A percentile compares a stretch with the other conserved stretches of the same genome.
These are phyloP conservation scores for Onychostruthus taczanowskii DNA, from an alignment of 2,113 vertebrate genomes.

Conservation along the genomic window DNA sequence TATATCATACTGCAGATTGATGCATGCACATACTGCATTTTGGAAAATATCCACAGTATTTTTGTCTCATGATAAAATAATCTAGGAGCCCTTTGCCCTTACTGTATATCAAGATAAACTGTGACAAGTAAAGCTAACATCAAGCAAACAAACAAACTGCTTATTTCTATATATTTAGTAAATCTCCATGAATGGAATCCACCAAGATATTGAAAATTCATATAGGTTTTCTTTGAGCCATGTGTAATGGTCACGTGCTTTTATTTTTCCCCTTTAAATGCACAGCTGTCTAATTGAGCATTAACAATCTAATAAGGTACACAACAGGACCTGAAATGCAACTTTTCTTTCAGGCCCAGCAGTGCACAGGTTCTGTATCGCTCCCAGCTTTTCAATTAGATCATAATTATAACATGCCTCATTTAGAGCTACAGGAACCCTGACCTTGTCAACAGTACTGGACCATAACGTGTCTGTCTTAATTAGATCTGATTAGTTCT, in stretches of 20 bases:
- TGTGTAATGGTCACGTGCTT: neutral
- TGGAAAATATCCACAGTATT: neutral
- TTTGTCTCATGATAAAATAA: neutral
- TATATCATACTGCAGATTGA: neutral
- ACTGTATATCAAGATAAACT: neutral
- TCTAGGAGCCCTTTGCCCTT: neutral
- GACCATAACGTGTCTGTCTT: constrained; percentile 78
- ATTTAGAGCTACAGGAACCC: constrained; percentile 75
- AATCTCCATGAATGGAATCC: neutral
- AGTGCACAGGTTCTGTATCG: constrained; percentile 67
- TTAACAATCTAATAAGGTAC: constrained; percentile 66
- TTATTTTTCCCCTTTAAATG: neutral
- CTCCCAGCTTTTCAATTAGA: constrained; percentile 82
- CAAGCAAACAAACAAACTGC: neutral
- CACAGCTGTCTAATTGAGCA: constrained; percentile 67
- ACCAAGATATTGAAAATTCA: neutral
- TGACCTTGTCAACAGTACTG: constrained; percentile 65
- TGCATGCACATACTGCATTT: neutral
- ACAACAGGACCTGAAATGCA: constrained; percentile 49
- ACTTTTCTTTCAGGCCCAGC: constrained; percentile 52
- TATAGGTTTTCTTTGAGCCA: neutral
- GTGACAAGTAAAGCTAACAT: neutral
- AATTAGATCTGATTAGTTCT: constrained; percentile 84
- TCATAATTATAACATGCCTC: constrained; percentile 80
- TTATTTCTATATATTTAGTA: neutral